Base-by-base conservation (phyloP, 2,888 invertebrate genomes). In the Encarsia formosa region DNA sequence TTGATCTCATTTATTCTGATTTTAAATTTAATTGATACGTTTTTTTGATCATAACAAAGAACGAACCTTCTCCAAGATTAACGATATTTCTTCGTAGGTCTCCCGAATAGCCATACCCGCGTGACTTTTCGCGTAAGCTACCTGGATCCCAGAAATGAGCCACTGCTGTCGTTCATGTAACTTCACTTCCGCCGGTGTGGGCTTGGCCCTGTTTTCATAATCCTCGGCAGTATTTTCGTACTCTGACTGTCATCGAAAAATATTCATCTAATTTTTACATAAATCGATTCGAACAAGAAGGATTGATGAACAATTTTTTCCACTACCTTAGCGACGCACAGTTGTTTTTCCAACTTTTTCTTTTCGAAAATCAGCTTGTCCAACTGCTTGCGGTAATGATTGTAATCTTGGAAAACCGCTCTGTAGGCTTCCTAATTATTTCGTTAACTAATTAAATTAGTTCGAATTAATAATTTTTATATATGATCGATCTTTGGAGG, bases 41-140 rank as follows among this genome's bases (percentile, higher is more conserved):
- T 15, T n/a, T n/a, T n/a, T n/a, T n/a, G n/a, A n/a, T n/a, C n/a
- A n/a, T n/a, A n/a, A n/a, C n/a, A n/a, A n/a, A n/a, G n/a, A n/a
- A 22, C 47, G 31, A 39, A 82, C 83, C 77, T 83, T 82, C 68
- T 81, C 81, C 48, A 85, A 73, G 53, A 84, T 81, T 31, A 79
- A 78, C 44, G 84, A 68, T 63, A 85, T 83, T 63, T 79, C 77
- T 56, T 75, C 76, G 62, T 85, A 85, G 63, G 82, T 81, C 51
- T 79, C 77, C 61, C 78, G 76, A 58, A 85, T 82, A n/a, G 82
- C 79, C 40, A 81, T 75, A 0, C 85, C 85, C 0, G 84, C 82
- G 58, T 82, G 83, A 61, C 81, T 79, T 69, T 82, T 83, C 23
- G 84, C 78, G 57, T 80, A 78, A 0, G 81, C 82, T 49, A 81